A percentile compares a stretch with the other conserved stretches of the same genome.
Conservation (phyloP, 2,797 vertebrate species). For the Sphenopsis melanotis region DNA sequence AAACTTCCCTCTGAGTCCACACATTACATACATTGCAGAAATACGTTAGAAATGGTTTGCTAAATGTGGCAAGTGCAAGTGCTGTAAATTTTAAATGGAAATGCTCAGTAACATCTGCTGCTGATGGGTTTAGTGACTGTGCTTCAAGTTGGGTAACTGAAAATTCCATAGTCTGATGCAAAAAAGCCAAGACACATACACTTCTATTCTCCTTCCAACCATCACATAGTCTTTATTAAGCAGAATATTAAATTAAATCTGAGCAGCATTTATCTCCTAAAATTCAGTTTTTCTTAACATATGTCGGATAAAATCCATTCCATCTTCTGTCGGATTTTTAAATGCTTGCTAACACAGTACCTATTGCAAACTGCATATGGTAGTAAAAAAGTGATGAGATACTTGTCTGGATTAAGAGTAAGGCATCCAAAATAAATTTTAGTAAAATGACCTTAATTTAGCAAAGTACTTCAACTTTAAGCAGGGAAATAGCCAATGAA, state of each 20-base stretch:
- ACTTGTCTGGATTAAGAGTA: slow-evolving; percentile 21
- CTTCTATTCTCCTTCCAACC: slow-evolving; percentile 29
- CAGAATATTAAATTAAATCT: slow-evolving; percentile 55
- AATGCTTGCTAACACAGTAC: background rate
- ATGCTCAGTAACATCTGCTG: background rate
- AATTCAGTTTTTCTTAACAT: slow-evolving; percentile 39
- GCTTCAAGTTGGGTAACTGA: background rate
- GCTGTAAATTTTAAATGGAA: background rate
- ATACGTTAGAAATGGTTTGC: background rate
- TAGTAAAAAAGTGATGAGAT: slow-evolving; percentile 2
- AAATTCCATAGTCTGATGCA: background rate
- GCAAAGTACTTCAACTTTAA: slow-evolving; percentile 20
- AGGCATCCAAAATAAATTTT: slow-evolving; percentile 40
- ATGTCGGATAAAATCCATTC: background rate
- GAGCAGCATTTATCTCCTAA: slow-evolving; percentile 14
- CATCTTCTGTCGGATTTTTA: background rate
- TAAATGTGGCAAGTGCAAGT: background rate
- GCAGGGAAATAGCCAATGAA: background rate
- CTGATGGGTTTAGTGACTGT: background rate
- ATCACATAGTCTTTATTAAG: slow-evolving; percentile 64
- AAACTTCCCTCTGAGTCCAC: background rate
- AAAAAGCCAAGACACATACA: slow-evolving; percentile 37
- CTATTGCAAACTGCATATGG: background rate
- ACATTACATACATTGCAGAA: background rate
- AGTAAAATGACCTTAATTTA: slow-evolving; percentile 8